A percentile compares a stretch with the other conserved stretches of the same genome.
Conservation (phyloP, 1,140 invertebrate genomes). For the Apocrypta bakeri region DNA sequence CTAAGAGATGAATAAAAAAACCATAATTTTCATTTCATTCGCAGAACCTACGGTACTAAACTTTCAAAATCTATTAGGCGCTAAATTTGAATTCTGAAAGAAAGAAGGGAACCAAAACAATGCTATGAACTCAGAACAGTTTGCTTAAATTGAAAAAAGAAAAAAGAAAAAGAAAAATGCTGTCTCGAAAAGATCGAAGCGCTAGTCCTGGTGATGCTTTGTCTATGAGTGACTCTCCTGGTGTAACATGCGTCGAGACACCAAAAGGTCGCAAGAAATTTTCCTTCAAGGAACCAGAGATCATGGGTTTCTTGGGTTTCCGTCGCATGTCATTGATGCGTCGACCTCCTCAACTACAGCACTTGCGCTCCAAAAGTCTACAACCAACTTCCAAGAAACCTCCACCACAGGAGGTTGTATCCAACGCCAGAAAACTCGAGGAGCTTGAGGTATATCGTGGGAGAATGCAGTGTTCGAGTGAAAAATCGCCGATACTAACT, state of each 20-base stretch:
- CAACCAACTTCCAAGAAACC: slow-evolving; percentile 13
- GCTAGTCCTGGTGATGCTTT: slow-evolving; percentile 64
- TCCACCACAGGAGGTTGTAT: not conserved
- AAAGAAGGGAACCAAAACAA: too few relatives aligned
- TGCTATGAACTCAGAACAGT: too few relatives aligned
- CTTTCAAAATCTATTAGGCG: too few relatives aligned
- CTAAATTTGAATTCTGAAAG: too few relatives aligned
- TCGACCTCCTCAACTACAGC: not conserved
- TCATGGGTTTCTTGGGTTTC: slow-evolving; percentile 62
- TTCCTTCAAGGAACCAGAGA: slow-evolving; percentile 89
- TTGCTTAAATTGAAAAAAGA: not conserved
- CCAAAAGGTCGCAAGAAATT: slow-evolving; percentile 88
- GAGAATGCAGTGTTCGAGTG: not conserved
- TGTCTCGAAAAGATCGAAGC: slow-evolving; percentile 15
- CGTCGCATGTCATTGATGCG: slow-evolving; percentile 43
- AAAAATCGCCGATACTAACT: not conserved
- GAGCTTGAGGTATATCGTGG: slow-evolving; percentile 45
- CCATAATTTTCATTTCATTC: too few relatives aligned
- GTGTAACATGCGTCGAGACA: slow-evolving; percentile 43
- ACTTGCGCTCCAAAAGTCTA: slow-evolving; percentile 32
- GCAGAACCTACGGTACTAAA: too few relatives aligned
- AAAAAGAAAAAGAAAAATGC: slow-evolving; percentile 12
- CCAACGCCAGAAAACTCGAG: slow-evolving; percentile 13
- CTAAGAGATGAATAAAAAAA: too few relatives aligned
- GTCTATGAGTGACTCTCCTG: slow-evolving; percentile 59